These are phyloP conservation scores for Burhinus bistriatus DNA, from an alignment of 2,113 vertebrate genomes.

Conservation along the genomic window DNA sequence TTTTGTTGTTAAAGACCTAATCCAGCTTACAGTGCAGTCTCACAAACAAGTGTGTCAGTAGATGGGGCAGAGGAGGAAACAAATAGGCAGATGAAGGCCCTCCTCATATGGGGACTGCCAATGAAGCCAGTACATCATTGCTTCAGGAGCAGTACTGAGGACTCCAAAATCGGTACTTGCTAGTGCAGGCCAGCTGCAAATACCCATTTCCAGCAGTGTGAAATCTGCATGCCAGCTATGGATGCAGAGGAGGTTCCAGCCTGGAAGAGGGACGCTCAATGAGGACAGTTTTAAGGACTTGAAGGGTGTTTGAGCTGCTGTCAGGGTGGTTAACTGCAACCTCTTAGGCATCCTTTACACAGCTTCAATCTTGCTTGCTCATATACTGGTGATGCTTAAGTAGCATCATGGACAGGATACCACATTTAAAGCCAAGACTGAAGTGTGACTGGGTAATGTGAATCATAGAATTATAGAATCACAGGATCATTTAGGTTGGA, in stretches of 20 bases:
- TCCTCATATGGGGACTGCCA: not conserved
- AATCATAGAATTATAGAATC: not conserved
- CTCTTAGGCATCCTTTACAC: not conserved
- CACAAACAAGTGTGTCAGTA: not conserved
- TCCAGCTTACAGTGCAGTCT: not conserved
- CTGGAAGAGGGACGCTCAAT: not conserved
- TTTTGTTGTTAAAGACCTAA: not conserved
- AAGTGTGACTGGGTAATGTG: not conserved
- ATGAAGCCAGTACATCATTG: not conserved
- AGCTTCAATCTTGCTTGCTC: not conserved
- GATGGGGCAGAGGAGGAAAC: not conserved
- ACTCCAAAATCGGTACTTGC: not conserved
- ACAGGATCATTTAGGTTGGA: not conserved
- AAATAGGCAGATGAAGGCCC: not conserved
- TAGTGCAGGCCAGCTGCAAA: not conserved
- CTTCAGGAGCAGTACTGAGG: not conserved
- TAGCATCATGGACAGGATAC: not conserved
- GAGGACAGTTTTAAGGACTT: not conserved
- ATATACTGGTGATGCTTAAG: not conserved
- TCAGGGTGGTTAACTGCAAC: not conserved
- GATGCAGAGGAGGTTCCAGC: not conserved
- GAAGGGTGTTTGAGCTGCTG: not conserved
- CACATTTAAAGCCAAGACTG: not conserved
- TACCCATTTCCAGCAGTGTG: not conserved
- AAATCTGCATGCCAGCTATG: not conserved